phyloP scores from a whole-genome alignment of 2,888 invertebrate genomes.

The Xylota segnis region DNA sequence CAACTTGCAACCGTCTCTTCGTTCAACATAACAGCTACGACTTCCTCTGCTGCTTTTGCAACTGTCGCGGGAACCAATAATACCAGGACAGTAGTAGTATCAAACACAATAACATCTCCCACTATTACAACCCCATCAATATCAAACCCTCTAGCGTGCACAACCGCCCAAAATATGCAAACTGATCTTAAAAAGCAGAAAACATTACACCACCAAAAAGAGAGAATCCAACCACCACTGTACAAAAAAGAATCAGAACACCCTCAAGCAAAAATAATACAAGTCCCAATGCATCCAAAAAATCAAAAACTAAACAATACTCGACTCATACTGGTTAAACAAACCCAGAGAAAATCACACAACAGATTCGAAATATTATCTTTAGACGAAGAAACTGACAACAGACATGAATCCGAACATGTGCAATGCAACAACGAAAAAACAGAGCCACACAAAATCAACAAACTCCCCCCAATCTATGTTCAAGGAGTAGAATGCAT shows the following conservation, averaged over 20 bases:
- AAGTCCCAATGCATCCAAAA: not conserved
- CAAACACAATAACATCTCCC: not conserved
- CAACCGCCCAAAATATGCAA: not conserved
- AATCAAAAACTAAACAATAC: not conserved
- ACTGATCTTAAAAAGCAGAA: not conserved
- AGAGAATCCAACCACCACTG: not conserved
- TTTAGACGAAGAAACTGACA: conserved; percentile 3
- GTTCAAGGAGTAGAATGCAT: not conserved
- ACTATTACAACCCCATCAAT: not conserved
- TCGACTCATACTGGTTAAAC: not conserved
- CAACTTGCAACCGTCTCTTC: not conserved
- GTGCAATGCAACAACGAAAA: not conserved
- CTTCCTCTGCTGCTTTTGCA: conserved; percentile 24
- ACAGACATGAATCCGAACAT: not conserved
- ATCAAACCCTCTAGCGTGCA: not conserved
- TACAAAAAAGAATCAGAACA: not conserved
- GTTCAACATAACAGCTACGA: conserved; percentile 14
- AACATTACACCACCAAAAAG: not conserved
- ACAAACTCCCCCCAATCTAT: conserved; percentile 12
- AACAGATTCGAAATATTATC: conserved; percentile 9
- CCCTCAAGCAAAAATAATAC: not conserved
- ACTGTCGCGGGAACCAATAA: conserved; percentile 1
- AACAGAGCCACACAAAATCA: not conserved
- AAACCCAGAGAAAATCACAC: not conserved
- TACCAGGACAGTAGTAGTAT: not conserved